Percentiles rank a stretch among this genome's conserved stretches.
Evolutionary conservation across 2,113 vertebrate species (phyloP).

Genomic region (Petrocephalus microphthalmus): DNA sequence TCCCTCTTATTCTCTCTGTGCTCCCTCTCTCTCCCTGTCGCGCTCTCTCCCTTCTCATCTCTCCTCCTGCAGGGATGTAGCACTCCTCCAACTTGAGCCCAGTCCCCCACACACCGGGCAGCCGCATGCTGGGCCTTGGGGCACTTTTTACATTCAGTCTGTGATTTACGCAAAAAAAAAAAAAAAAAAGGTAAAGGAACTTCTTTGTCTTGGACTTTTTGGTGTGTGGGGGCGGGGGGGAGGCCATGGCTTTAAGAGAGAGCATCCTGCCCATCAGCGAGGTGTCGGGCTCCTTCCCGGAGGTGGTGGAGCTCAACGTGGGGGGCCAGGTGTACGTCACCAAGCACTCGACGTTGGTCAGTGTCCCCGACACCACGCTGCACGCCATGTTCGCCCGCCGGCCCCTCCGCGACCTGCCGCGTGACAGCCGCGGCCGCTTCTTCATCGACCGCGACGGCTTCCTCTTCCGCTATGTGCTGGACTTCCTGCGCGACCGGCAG

Average conservation of each 20-base stretch:
- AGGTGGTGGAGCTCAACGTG: slow-evolving; percentile 82
- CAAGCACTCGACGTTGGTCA: slow-evolving; percentile 75
- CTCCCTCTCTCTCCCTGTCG: slow-evolving; percentile 36
- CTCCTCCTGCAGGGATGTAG: slow-evolving; percentile 41
- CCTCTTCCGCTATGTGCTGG: slow-evolving; percentile 82
- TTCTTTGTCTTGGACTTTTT: slow-evolving; percentile 10
- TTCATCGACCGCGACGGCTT: slow-evolving; percentile 85
- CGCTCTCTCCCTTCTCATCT: slow-evolving; percentile 17
- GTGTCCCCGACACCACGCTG: slow-evolving; percentile 75
- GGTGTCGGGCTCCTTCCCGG: slow-evolving; percentile 73
- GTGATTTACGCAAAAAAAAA: neutral
- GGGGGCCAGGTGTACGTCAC: slow-evolving; percentile 85
- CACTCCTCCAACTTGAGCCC: slow-evolving; percentile 35
- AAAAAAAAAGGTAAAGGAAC: neutral
- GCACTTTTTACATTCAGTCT: slow-evolving; percentile 7
- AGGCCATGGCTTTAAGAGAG: slow-evolving; percentile 77
- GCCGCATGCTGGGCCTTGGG: neutral
- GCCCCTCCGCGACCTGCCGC: slow-evolving; percentile 64
- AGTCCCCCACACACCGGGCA: slow-evolving; percentile 14
- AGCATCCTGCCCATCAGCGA: slow-evolving; percentile 79
- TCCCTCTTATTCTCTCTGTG: slow-evolving; percentile 13
- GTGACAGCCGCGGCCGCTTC: slow-evolving; percentile 79
- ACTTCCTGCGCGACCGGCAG: slow-evolving; percentile 78
- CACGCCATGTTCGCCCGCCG: slow-evolving; percentile 71
- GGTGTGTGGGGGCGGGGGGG: slow-evolving; percentile 8